phyloP scores from a whole-genome alignment of 2,888 invertebrate genomes.

The Selenia dentaria region DNA sequence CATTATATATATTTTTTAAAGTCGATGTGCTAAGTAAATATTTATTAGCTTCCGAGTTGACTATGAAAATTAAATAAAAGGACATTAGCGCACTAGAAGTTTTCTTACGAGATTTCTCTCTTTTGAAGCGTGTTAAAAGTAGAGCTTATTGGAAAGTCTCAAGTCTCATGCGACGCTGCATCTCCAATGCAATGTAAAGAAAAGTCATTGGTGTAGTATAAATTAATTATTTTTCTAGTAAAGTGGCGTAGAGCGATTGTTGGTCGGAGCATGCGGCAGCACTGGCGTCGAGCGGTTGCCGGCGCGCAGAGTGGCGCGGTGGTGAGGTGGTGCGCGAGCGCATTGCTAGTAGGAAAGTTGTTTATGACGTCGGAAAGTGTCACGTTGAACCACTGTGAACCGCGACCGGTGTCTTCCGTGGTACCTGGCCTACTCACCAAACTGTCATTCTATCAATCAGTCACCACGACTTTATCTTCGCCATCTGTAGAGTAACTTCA shows the following conservation, averaged over 20 bases:
- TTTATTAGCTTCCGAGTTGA: too few relatives aligned
- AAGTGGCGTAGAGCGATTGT: slow-evolving; percentile 70
- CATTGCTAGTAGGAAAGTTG: slow-evolving; percentile 84
- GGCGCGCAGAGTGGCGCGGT: slow-evolving; percentile 29
- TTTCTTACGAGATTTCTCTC: slow-evolving; percentile 35
- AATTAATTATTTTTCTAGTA: slow-evolving; percentile 67
- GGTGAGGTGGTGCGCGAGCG: slow-evolving; percentile 58
- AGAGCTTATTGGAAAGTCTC: slow-evolving; percentile 40
- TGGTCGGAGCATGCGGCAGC: slow-evolving; percentile 54
- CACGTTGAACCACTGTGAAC: slow-evolving; percentile 84
- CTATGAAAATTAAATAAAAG: too few relatives aligned
- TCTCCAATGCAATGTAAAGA: slow-evolving; percentile 55
- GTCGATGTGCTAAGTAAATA: too few relatives aligned
- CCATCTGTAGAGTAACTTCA: slow-evolving; percentile 61
- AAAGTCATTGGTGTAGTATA: slow-evolving; percentile 60
- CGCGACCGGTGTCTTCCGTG: slow-evolving; percentile 73
- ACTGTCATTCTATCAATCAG: slow-evolving; percentile 81
- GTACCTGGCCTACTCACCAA: slow-evolving; percentile 80
- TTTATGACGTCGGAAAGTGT: slow-evolving; percentile 83
- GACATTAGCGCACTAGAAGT: too few relatives aligned
- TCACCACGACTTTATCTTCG: slow-evolving; percentile 74
- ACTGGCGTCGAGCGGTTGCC: slow-evolving; percentile 31
- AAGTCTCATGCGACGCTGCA: slow-evolving; percentile 30
- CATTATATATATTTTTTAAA: too few relatives aligned
- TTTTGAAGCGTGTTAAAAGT: slow-evolving; percentile 39